phyloP scores from a whole-genome alignment of 2,113 vertebrate genomes.

The Jaculus jaculus region DNA sequence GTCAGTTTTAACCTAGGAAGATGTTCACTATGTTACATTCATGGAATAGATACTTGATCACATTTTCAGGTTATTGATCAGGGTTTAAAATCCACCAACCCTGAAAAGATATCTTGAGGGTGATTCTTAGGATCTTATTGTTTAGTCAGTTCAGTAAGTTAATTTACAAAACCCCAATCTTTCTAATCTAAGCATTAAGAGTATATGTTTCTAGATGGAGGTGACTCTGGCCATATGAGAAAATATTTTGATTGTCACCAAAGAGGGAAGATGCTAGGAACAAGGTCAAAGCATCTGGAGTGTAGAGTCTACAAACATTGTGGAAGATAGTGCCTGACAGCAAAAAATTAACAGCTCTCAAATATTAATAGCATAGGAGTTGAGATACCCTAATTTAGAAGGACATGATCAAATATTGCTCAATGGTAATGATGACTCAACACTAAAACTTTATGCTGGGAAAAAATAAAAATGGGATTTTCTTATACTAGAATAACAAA shows the following conservation, averaged over 20 bases:
- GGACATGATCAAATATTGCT: constrained; percentile 13
- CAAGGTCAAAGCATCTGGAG: not conserved
- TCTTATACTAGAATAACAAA: not conserved
- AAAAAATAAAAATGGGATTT: constrained; percentile 38
- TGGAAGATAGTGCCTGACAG: not conserved
- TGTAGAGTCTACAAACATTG: not conserved
- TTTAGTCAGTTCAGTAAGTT: not conserved
- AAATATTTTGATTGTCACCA: not conserved
- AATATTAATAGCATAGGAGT: not conserved
- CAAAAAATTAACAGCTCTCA: not conserved
- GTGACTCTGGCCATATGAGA: not conserved
- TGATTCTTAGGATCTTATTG: not conserved
- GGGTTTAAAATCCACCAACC: not conserved
- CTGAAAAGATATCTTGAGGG: not conserved
- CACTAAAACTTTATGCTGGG: not conserved
- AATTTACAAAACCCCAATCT: not conserved
- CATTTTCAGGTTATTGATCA: not conserved
- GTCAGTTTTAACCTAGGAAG: not conserved
- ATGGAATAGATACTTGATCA: not conserved
- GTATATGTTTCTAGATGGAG: not conserved
- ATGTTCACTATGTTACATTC: not conserved
- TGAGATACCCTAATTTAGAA: not conserved
- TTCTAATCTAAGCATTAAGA: not conserved
- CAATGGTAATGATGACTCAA: not conserved
- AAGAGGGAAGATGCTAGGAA: no score